Conservation (phyloP, 2,113 vertebrate species). For the Chamaetylas fuelleborni region DNA sequence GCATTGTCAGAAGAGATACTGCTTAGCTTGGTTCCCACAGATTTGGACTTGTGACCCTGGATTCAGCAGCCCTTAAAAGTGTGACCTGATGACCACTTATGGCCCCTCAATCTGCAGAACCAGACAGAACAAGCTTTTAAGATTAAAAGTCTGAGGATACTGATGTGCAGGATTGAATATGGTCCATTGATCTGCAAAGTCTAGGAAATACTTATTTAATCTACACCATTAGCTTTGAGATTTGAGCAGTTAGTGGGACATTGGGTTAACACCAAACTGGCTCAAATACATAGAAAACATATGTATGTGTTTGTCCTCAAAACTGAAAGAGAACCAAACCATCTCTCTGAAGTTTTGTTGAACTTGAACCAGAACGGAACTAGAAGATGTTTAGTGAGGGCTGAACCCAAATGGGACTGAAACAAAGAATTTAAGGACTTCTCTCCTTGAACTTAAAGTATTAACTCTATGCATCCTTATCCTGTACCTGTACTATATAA, state of each 20-base stretch:
- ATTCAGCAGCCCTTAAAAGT: neutral
- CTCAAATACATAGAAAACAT: neutral
- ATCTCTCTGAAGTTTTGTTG: neutral
- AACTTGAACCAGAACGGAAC: neutral
- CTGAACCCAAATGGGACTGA: neutral
- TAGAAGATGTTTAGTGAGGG: neutral
- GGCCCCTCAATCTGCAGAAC: neutral
- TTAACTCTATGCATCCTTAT: neutral
- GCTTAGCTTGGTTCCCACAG: neutral
- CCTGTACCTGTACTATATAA: neutral
- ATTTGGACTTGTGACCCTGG: neutral
- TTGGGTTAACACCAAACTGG: neutral
- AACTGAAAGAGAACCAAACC: neutral
- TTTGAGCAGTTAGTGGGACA: neutral
- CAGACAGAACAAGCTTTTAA: neutral
- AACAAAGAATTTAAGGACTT: neutral
- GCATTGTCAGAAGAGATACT: neutral
- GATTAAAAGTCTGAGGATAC: neutral
- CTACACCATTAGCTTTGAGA: neutral
- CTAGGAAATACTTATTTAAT: neutral
- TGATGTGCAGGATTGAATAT: rapidly evolving
- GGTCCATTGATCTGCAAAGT: neutral
- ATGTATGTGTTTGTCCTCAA: neutral
- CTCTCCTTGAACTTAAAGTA: neutral
- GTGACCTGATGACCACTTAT: rapidly evolving